Evolutionary conservation across 2,888 invertebrate genomes (phyloP), one percentile per base, ranked within the genome.

Genomic region (Xestia sexstrigata): DNA sequence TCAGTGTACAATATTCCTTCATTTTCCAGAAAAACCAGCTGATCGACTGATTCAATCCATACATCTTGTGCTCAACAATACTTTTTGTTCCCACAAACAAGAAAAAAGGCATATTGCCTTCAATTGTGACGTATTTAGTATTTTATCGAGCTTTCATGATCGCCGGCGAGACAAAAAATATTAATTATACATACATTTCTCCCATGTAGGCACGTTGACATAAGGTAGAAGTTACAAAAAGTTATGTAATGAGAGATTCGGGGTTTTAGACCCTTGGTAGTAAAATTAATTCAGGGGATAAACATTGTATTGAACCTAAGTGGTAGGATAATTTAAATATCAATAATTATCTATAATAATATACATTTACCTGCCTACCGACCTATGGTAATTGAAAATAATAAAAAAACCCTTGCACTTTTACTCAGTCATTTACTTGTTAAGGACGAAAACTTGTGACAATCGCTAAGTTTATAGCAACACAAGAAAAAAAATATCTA

Each of bases 111-210:
- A 62, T 80, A 82, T 85, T 76, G 66, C 76, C 73, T 74, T 77
- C 74, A 70, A 39, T 52, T 69, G 66, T 79, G 84, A 76, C 67
- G 74, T 84, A 76, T 63, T 74, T 81, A 74, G 78, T 87, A 78
- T 84, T 86, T 82, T 82, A 77, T 76, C 68, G 26, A 68, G 72
- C 86, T 86, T 86, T 82, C 74, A 78, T 84, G 86, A 78, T 78
- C 68, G 76, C 86, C 86, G 86, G n/a, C 60, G 60, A 78, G 30
- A 71, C 79, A 87, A 87, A 87, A 87, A 84, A 78, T 81, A 83
- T 85, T 87, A 85, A 85, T 85, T 87, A 79, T 77, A 77, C 81
- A 81, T 79, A 79, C 71, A 76, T 85, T 78, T 85, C 67, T 69
- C 49, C 69, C 76, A 79, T 79, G 78, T 79, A n/a, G 9, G 23